phyloP scores from a whole-genome alignment of 2,113 vertebrate genomes.

The Coregonus clupeaformis region DNA sequence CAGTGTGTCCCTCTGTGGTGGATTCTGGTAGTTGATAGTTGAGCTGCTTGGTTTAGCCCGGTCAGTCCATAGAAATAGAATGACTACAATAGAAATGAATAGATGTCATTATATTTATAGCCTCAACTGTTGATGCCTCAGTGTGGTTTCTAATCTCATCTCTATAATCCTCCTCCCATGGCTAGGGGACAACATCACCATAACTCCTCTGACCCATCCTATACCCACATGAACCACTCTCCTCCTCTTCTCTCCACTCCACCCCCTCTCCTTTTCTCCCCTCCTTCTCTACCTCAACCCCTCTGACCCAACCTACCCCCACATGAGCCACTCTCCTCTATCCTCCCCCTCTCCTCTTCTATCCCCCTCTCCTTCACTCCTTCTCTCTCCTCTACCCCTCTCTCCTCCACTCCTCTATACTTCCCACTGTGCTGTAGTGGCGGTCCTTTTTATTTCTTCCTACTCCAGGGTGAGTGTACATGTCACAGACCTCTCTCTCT shows the following conservation, averaged over 20 bases:
- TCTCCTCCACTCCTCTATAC: background rate
- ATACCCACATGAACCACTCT: background rate
- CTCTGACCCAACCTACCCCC: background rate
- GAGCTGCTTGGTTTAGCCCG: too few relatives aligned
- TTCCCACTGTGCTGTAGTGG: background rate
- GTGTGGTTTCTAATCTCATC: background rate
- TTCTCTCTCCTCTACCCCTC: background rate
- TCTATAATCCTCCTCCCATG: background rate
- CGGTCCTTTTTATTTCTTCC: slow-evolving; percentile 44
- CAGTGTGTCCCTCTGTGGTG: too few relatives aligned
- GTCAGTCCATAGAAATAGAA: too few relatives aligned
- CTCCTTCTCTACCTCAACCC: slow-evolving; percentile 15
- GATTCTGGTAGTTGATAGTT: too few relatives aligned
- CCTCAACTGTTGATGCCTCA: too few relatives aligned
- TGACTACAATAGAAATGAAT: too few relatives aligned
- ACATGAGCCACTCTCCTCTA: background rate
- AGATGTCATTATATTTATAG: too few relatives aligned
- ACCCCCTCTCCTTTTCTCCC: background rate
- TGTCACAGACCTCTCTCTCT: slow-evolving; percentile 7
- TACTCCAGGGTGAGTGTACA: slow-evolving; percentile 9
- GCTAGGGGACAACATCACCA: background rate
- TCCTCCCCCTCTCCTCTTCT: background rate
- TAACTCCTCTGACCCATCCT: background rate
- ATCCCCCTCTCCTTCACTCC: too few relatives aligned
- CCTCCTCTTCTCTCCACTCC: background rate